Base-by-base conservation (phyloP, 2,113 vertebrate species). In the Ophthalmolycus amberensis region DNA sequence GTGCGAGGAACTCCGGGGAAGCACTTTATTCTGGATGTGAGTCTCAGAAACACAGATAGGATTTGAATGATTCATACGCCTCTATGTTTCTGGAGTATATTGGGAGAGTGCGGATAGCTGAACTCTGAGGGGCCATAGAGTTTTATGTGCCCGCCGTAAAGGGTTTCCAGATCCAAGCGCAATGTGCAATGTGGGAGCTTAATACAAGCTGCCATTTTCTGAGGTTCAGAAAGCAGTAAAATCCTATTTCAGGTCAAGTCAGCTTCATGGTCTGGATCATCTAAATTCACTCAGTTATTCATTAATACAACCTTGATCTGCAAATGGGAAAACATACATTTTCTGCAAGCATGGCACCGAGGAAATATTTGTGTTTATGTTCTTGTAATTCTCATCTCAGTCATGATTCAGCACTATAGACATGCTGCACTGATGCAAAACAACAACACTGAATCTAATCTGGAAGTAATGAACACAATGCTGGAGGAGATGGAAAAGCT, bases 11-110 rank as follows among this genome's bases (percentile, higher is more conserved):
- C 67, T 65, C 75, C 25, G 40, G 16, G 27, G 67, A 60, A 67
- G 42, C 68, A 46, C 38, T 64, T 34, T 22, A n/a, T 70, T 37
- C 71, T 22, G 71, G 75, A 66, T 66, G 73, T 60, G 67, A 77
- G 44, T 27, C 37, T 65, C 52, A 22, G 63, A 59, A 87, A 88
- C 89, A 90, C 85, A 88, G 75, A 86, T 80, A 87, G 80, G 75
- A 83, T 85, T 77, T 92, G 74, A 91, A 90, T 88, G 76, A 93
- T 93, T 94, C 79, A 93, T 88, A 56, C 40, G 25, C 59, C 42
- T 15, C 56, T 37, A 52, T 81, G 70, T 77, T 85, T 84, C 80
- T 86, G 58, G 81, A 87, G 67, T 50, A 37, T 48, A 37, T 48
- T n/a, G 63, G 64, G 46, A 83, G 25, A 72, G 63, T 76, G 73